phyloP scores from a whole-genome alignment of 1,140 invertebrate species.

The Macrobrachium rosenbergii region DNA sequence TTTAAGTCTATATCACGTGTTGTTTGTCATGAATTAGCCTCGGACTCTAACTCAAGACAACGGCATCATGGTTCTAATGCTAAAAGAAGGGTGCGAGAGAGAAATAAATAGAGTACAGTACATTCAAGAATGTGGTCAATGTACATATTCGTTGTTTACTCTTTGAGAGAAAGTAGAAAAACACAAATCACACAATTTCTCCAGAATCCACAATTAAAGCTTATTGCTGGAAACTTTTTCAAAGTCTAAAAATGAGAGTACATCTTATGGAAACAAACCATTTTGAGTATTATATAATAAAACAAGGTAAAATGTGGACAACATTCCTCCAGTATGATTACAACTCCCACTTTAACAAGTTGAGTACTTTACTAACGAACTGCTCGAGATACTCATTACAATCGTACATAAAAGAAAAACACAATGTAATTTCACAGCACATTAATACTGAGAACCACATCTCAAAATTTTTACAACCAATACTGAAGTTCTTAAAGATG shows the following conservation, averaged over 20 bases:
- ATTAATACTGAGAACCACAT: neutral
- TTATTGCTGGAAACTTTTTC: constrained; percentile 18
- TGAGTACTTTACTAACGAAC: too few relatives aligned
- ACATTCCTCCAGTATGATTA: too few relatives aligned
- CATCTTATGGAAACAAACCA: neutral
- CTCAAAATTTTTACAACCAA: neutral
- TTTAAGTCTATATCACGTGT: neutral
- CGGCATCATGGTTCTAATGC: constrained; percentile 1
- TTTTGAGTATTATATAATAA: constrained; percentile 18
- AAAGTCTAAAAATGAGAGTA: neutral
- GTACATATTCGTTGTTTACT: constrained; percentile 8
- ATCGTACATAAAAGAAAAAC: neutral
- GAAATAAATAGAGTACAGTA: constrained; percentile 3
- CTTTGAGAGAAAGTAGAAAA: neutral
- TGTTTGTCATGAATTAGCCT: constrained; percentile 47
- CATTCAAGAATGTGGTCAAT: constrained; percentile 13
- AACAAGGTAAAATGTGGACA: neutral
- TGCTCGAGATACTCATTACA: neutral
- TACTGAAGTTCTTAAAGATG: neutral
- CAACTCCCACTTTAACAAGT: too few relatives aligned
- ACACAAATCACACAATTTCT: neutral
- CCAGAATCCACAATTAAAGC: constrained; percentile 29
- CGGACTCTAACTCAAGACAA: constrained; percentile 49
- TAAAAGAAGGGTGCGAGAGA: constrained; percentile 11
- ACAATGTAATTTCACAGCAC: constrained; percentile 7